Conservation (phyloP, 2,888 invertebrate species). For the Lacanobia oleracea region DNA sequence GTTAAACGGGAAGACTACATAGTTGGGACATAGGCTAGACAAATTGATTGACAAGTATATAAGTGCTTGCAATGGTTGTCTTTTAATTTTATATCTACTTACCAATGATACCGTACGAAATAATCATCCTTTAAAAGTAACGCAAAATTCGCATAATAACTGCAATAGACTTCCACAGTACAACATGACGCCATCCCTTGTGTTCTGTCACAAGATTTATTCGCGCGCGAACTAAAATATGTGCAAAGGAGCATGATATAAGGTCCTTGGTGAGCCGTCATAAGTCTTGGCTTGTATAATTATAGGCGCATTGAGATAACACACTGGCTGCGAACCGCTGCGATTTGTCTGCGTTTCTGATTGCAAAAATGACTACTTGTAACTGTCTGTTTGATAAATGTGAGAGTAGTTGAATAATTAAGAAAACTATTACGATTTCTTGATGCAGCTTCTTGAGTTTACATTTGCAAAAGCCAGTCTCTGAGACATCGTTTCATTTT, state of each 20-base stretch:
- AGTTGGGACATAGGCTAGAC: no score
- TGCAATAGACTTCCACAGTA: not conserved
- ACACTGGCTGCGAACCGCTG: conserved; percentile 51
- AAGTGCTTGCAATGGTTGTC: not conserved
- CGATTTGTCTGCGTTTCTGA: conserved; percentile 49
- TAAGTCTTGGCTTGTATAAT: conserved; percentile 73
- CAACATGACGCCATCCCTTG: conserved; percentile 61
- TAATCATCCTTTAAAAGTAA: not conserved
- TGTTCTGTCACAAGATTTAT: conserved; percentile 77
- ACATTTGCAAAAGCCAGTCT: not conserved
- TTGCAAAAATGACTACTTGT: conserved; percentile 50
- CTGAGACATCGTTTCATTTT: not conserved
- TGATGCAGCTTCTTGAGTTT: not conserved
- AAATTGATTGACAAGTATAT: no score
- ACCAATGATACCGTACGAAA: not conserved
- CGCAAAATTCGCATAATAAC: not conserved
- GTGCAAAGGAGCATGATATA: conserved; percentile 77
- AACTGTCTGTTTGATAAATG: conserved; percentile 43
- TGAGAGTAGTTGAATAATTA: conserved; percentile 12
- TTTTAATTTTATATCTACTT: not conserved
- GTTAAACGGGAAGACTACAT: no score
- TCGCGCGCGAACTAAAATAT: conserved; percentile 78
- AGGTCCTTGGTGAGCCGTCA: conserved; percentile 67
- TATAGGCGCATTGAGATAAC: conserved; percentile 56
- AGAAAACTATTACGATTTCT: not conserved